A percentile compares a stretch with the other conserved stretches of the same genome.
Evolutionary conservation across 1,140 invertebrate species (phyloP).

Genomic region (Neodiprion pinetum): DNA sequence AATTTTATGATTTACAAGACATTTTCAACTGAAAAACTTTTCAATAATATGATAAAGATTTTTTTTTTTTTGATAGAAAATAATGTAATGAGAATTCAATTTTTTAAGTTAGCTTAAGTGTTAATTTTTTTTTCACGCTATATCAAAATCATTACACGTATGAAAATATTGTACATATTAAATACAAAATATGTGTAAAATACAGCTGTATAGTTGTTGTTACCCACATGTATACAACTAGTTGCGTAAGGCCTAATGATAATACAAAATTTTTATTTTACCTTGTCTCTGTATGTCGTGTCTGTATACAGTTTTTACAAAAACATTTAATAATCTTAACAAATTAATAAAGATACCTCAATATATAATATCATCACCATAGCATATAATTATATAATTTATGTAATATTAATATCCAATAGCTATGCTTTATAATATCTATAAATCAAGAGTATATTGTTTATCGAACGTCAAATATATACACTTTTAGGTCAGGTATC

Average conservation of each 20-base stretch:
- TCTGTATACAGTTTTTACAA: conserved; percentile 55
- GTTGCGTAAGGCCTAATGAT: conserved; percentile 34
- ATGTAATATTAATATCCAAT: conserved; percentile 6
- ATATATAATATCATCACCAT: conserved; percentile 38
- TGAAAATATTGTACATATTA: not conserved
- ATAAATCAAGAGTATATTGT: conserved; percentile 29
- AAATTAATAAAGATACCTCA: conserved; percentile 46
- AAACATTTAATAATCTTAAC: conserved; percentile 48
- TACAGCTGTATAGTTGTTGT: not conserved
- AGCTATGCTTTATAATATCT: conserved; percentile 24
- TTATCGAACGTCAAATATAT: conserved; percentile 44
- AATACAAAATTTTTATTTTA: conserved; percentile 55
- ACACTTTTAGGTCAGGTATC: conserved; percentile 54
- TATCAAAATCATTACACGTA: too few relatives aligned
- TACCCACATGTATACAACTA: conserved; percentile 10
- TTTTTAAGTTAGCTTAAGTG: too few relatives aligned
- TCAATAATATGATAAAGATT: too few relatives aligned
- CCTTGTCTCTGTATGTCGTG: conserved; percentile 22
- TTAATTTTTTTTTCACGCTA: not conserved
- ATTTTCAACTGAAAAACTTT: too few relatives aligned
- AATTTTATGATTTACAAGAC: too few relatives aligned
- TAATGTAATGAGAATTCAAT: too few relatives aligned
- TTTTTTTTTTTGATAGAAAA: too few relatives aligned
- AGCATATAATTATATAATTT: conserved; percentile 32
- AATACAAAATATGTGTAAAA: not conserved